Percentiles rank a stretch among this genome's conserved stretches.
Evolutionary conservation across 2,113 vertebrate species (phyloP).

Genomic region (human): GRCh38 chr1:73165001-73165500

Average conservation of each 20-base stretch:
- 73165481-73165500: not conserved
- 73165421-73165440: conserved; percentile 53
- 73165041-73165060: not conserved
- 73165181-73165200: not conserved
- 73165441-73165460: not conserved
- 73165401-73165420: conserved; percentile 26
- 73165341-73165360: conserved; percentile 18
- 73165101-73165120: not conserved
- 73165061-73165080: not conserved
- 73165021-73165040: rapidly evolving
- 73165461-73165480: not conserved
- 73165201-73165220: not conserved
- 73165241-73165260: not conserved
- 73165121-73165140: not conserved
- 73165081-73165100: not conserved
- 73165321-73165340: conserved; percentile 41
- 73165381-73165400: conserved; percentile 68
- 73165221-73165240: not conserved
- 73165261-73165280: conserved; percentile 6
- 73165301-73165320: conserved; percentile 41
- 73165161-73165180: not conserved
- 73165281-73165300: not conserved
- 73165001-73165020: not conserved
- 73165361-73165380: conserved; percentile 61
- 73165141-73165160: not conserved